Evolutionary conservation across 2,888 invertebrate species (phyloP), one percentile per base, ranked within the genome.

Genomic region (Sphaerophoria rueppellii): DNA sequence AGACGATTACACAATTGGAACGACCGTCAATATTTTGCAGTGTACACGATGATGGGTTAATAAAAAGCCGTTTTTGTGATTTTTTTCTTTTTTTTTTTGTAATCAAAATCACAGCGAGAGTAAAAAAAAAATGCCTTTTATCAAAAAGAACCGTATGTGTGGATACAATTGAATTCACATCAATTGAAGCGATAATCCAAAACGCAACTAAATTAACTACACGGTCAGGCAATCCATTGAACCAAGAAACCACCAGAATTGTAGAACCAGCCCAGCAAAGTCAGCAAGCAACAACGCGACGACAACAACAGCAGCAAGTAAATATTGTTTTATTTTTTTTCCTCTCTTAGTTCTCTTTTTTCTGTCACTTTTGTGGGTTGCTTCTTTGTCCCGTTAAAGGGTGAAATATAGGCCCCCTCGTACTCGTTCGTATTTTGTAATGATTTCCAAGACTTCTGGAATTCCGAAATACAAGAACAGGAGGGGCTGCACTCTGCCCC

Each of bases 141-240:
- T 24, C 24, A 24, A 37, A 46, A 50, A 67, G 37, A 61, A 82
- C 78, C 75, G 75, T 65, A 54, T 67, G 67, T 67, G 34, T 54
- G 46, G 63, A 63, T 76, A 72, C 85, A 85, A 85, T 85, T 85
- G 81, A 85, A 85, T 85, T 73, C 85, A 85, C 85, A 85, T 81
- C 85, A 81, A 85, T 77, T 85, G 81, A 81, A 58, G 85, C 81
- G 85, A 85, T 85, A 81, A 85, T 85, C 85, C 85, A 81, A 86
- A 86, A 82, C 86, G 77, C 86, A 86, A 86, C 86, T 86, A 78
- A 86, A 82, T 86, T 74, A 77, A 78, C 82, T 72, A 60, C 86
- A 72, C 81, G 71, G 77, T 71, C 86, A 78, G 78, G 35, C 78
- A 67, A 82, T 78, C 71, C 86, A 74, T 78, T 82, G 82, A 86